Evolutionary conservation across 2,888 invertebrate species (phyloP).

Genomic region (Ornithoptera priamus): DNA sequence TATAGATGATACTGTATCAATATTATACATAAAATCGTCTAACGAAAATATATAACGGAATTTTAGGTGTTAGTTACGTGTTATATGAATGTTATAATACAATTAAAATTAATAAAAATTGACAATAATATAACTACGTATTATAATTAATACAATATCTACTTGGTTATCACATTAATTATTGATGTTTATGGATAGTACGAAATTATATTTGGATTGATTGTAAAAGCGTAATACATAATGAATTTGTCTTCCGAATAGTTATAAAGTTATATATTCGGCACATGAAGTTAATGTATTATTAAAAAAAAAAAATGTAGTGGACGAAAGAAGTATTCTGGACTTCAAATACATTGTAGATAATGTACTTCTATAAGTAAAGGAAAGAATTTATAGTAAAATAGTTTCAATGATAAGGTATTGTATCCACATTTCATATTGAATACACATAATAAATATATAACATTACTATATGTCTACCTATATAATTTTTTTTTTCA

Average conservation of each 20-base stretch:
- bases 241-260: conserved; percentile 79
- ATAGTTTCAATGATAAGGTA: conserved; percentile 15
- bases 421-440: conserved; percentile 27
- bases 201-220: conserved; percentile 43
- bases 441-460: conserved; percentile 29
- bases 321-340: conserved; percentile 56
- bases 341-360: conserved; percentile 46
- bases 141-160: conserved; percentile 12
- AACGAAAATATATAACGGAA: conserved; percentile 17
- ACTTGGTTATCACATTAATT: conserved; percentile 12
- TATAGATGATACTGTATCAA: conserved; percentile 2
- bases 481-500: background rate
- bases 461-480: background rate
- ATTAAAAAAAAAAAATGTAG: conserved; percentile 43
- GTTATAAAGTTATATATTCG: conserved; percentile 63
- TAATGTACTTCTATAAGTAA: conserved; percentile 18
- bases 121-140: conserved; percentile 22
- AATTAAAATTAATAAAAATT: background rate
- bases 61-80: conserved; percentile 10
- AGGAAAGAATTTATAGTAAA: conserved; percentile 32
- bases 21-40: conserved; percentile 1
- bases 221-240: conserved; percentile 52
- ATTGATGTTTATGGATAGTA: conserved; percentile 13
- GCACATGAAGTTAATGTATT: conserved; percentile 68
- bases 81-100: conserved; percentile 12